These are phyloP conservation scores for Agrypnus murinus DNA, from an alignment of 2,888 invertebrate species.

Conservation along the genomic window DNA sequence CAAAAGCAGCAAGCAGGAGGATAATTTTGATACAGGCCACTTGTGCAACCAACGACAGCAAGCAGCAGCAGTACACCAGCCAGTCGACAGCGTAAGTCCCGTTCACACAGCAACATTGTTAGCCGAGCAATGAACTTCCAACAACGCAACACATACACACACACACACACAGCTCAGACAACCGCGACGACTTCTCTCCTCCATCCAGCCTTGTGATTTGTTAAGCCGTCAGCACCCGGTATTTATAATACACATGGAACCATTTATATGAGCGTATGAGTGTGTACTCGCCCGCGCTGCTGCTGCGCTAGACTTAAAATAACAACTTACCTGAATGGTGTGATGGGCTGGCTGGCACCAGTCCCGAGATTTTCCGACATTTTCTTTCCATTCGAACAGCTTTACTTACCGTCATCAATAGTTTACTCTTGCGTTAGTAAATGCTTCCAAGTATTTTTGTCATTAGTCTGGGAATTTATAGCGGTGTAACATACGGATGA, in stretches of 20 bases:
- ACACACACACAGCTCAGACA: conserved; percentile 40
- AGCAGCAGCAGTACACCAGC: no score
- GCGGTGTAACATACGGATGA: no score
- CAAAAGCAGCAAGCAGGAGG: conserved; percentile 29
- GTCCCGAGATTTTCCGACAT: no score
- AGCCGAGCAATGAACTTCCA: conserved; percentile 66
- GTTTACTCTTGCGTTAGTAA: no score
- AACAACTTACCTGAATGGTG: conserved; percentile 8
- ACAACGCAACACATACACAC: conserved; percentile 25
- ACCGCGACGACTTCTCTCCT: conserved; percentile 39
- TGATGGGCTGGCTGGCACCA: no score
- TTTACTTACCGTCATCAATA: no score
- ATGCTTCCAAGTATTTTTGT: no score
- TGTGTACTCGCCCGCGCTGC: no score
- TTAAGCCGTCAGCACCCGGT: conserved; percentile 41
- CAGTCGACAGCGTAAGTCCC: conserved; percentile 58
- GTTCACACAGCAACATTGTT: conserved; percentile 67
- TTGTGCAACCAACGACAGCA: conserved; percentile 46
- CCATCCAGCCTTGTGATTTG: conserved; percentile 44
- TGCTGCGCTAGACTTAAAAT: conserved; percentile 27
- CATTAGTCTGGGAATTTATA: no score
- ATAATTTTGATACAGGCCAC: conserved; percentile 63
- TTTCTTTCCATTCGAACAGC: no score
- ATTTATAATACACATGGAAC: conserved; percentile 34
- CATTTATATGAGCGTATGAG: conserved; percentile 22